Evolutionary conservation across 2,888 invertebrate species (phyloP), one percentile per base, ranked within the genome.

Genomic region (Hipparchia semele): DNA sequence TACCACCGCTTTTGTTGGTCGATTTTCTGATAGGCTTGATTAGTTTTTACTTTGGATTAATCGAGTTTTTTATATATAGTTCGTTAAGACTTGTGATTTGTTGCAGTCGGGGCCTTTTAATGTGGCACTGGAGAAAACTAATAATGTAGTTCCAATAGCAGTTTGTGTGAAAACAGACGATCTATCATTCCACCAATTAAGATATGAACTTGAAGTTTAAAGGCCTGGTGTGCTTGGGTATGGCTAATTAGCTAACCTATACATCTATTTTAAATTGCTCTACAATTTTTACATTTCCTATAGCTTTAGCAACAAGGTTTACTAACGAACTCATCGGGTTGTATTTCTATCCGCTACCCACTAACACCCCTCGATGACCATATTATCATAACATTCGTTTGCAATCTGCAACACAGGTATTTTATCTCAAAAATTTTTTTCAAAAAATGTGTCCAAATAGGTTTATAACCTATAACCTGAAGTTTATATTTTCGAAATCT

Each of bases 41-140:
- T 93, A 92, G 92, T 92, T 93, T 87, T 91, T 87, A 90, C 89
- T 80, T 84, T 79, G 88, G 87, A 89, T 91, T 90, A 90, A 91
- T 88, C 87, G 86, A 84, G 79, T 76, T 79, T 76, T 83, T 82
- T 79, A 80, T 78, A 75, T 71, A 71, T 64, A 54, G 69, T 74
- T 78, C 76, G 71, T 75, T 73, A 70, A 59, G 72, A 65, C 62
- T 70, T 73, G 56, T 71, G 73, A 73, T 73, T 73, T 76, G 76
- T 73, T 56, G 68, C 39, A 59, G 49, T 68, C 58, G 68, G 68
- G 71, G 10, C 46, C 12, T 45, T 67, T 71, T 71, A 53, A 67
- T 70, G 74, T 74, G 72, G 70, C 71, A 76, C 53, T 23, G 23
- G 54, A 62, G 46, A 64, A 54, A 70, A 56, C 69, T 64, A 56